These are phyloP conservation scores for Nycticebus coucang DNA, from an alignment of 2,113 vertebrate genomes.

Conservation along the genomic window DNA sequence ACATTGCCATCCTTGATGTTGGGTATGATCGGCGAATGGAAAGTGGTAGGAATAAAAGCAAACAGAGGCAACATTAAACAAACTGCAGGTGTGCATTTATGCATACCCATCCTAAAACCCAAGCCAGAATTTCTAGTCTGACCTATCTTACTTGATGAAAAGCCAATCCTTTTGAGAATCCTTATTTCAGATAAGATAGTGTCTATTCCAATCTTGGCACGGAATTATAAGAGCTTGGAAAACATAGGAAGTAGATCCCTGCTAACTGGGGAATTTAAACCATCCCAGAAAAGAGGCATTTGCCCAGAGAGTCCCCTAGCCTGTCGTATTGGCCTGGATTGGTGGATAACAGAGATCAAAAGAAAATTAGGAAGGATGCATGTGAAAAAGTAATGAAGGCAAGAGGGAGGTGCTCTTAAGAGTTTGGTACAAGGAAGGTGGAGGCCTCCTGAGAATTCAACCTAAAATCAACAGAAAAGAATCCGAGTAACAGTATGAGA, in stretches of 20 bases:
- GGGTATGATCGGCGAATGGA: too few species aligned
- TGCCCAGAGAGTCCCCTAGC: neutral
- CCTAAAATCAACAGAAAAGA: conserved; percentile 40
- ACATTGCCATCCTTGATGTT: neutral
- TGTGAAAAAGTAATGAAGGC: neutral
- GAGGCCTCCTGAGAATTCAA: neutral
- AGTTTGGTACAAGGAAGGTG: neutral
- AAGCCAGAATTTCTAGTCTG: neutral
- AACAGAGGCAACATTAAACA: neutral
- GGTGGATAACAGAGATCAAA: neutral
- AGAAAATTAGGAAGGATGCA: neutral
- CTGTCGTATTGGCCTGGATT: neutral
- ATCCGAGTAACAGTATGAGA: conserved; percentile 16
- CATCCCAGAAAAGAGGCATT: neutral
- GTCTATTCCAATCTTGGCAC: neutral
- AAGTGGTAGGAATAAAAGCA: neutral
- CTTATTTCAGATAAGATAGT: neutral
- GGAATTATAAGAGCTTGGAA: neutral
- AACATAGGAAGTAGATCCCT: neutral
- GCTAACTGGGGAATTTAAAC: neutral
- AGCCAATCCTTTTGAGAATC: neutral
- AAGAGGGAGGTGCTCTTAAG: neutral
- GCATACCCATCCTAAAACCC: neutral
- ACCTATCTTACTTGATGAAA: neutral
- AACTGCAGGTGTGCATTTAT: neutral